Conservation (phyloP, 2,888 invertebrate species). For the Aspidiotus rigidus region DNA sequence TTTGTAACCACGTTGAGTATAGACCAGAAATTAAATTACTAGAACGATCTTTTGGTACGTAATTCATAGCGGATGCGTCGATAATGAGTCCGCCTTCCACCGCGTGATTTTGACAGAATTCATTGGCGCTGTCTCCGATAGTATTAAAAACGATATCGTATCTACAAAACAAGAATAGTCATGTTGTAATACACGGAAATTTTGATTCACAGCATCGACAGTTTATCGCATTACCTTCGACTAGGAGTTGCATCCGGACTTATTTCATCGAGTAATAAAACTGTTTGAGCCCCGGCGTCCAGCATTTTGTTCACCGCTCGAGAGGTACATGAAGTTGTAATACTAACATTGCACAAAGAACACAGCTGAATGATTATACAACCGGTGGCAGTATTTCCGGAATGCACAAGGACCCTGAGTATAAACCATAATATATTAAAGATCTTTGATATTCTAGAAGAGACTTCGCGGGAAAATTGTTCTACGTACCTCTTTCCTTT, state of each 20-base stretch:
- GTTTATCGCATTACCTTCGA: constrained; percentile 23
- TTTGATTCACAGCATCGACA: too few species aligned
- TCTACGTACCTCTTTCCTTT: constrained; percentile 47
- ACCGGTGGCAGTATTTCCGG: constrained; percentile 52
- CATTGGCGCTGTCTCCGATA: constrained; percentile 43
- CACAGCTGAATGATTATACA: constrained; percentile 52
- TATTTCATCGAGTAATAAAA: constrained; percentile 44
- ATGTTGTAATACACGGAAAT: too few species aligned
- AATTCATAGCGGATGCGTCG: constrained; percentile 46
- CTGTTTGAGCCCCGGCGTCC: constrained; percentile 50
- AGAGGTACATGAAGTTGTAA: constrained; percentile 49
- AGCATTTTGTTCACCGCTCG: constrained; percentile 50
- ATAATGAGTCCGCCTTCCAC: constrained; percentile 45
- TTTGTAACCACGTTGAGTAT: constrained; percentile 45
- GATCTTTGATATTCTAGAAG: not conserved
- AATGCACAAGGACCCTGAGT: constrained; percentile 49
- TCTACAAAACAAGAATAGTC: constrained; percentile 36
- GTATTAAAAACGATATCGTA: constrained; percentile 48
- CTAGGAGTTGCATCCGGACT: constrained; percentile 38
- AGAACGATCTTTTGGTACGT: constrained; percentile 47
- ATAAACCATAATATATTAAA: constrained; percentile 6
- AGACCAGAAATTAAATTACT: constrained; percentile 47
- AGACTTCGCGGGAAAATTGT: not conserved
- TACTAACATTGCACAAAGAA: constrained; percentile 50
- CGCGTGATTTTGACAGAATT: constrained; percentile 40